Percentiles rank a stretch among this genome's conserved stretches.
Evolutionary conservation across 2,888 invertebrate species (phyloP).

Genomic region (Macaria liturata): DNA sequence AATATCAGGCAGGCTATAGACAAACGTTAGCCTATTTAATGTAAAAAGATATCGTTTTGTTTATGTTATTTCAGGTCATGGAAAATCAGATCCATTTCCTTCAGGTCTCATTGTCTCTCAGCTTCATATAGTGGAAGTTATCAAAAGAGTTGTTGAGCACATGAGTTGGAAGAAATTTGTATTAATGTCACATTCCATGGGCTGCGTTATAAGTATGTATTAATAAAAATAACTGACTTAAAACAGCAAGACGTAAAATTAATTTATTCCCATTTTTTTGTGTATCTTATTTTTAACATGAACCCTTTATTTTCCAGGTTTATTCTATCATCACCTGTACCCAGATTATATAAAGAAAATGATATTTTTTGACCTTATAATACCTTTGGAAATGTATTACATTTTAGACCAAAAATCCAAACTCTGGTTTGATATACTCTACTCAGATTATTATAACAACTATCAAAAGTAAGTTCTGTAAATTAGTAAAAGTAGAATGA

Average conservation of each 20-base stretch:
- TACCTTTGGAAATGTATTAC: constrained; percentile 44
- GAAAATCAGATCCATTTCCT: constrained; percentile 69
- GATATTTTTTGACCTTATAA: constrained; percentile 59
- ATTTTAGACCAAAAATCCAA: constrained; percentile 35
- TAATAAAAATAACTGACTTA: no score
- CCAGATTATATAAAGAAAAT: constrained; percentile 74
- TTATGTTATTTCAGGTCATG: constrained; percentile 60
- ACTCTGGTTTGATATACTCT: constrained; percentile 46
- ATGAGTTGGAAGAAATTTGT: constrained; percentile 41
- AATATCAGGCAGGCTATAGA: no score
- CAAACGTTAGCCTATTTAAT: no score
- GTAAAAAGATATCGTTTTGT: no score
- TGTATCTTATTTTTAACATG: no score
- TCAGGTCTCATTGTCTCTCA: constrained; percentile 27
- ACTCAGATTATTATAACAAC: constrained; percentile 50
- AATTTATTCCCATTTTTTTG: no score
- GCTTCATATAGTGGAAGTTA: constrained; percentile 48
- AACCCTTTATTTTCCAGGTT: constrained; percentile 45
- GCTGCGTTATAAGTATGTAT: constrained; percentile 41
- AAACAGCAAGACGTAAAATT: no score
- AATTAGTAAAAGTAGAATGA: no score
- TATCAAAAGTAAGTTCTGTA: constrained; percentile 47
- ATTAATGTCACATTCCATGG: constrained; percentile 48
- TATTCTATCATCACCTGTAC: constrained; percentile 63
- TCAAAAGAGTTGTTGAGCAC: constrained; percentile 38